Conservation (phyloP, 2,113 vertebrate genomes). For the Nibea albiflora region DNA sequence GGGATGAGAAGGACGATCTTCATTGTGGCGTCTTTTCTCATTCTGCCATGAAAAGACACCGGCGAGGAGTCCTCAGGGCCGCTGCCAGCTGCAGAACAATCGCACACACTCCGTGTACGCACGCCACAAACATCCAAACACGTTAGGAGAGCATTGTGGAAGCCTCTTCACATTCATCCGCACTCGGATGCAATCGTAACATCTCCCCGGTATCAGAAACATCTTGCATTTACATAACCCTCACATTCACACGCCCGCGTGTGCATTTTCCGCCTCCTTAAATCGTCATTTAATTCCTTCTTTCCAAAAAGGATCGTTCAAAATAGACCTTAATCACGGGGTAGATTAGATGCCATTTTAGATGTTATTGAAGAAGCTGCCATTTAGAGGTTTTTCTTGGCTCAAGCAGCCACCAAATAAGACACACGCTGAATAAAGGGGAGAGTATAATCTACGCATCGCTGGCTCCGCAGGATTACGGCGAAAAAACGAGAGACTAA, state of each 20-base stretch:
- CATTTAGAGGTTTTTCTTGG: conserved; percentile 59
- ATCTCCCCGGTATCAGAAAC: conserved; percentile 55
- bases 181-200: conserved; percentile 55
- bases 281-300: conserved; percentile 57
- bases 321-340: conserved; percentile 70
- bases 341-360: conserved; percentile 72
- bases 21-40: conserved; percentile 71
- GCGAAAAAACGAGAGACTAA: conserved; percentile 21
- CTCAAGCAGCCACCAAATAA: conserved; percentile 53
- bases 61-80: conserved; percentile 69
- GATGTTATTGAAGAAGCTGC: conserved; percentile 58
- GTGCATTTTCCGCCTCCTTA: conserved; percentile 43
- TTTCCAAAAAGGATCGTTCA: conserved; percentile 48
- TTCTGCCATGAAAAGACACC: conserved; percentile 73
- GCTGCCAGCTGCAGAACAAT: conserved; percentile 76
- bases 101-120: conserved; percentile 10
- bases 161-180: conserved; percentile 43
- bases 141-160: conserved; percentile 62
- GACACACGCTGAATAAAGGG: conserved; percentile 66
- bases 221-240: conserved; percentile 63
- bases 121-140: conserved; percentile 58
- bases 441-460: conserved; percentile 78
- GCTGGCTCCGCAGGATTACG: conserved; percentile 72
- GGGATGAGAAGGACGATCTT: conserved; percentile 73
- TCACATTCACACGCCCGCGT: conserved; percentile 48